Base-by-base conservation (phyloP, 2,113 vertebrate genomes). In the Bubalus kerabau region DNA sequence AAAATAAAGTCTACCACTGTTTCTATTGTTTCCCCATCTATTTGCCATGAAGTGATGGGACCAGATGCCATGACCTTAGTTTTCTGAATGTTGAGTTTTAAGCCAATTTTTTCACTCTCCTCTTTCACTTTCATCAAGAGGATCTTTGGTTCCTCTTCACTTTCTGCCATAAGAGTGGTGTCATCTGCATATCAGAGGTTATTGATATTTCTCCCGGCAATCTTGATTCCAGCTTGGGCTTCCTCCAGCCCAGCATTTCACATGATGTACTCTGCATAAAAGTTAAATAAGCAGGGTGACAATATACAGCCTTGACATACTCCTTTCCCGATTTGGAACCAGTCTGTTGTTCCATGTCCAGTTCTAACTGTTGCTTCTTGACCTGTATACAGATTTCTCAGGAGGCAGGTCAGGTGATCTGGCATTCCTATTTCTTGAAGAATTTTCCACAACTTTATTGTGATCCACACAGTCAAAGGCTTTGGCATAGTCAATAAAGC, bases 1-100 rank as follows among this genome's bases (percentile, higher is more conserved):
- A 11, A 36, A 36, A 36, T 36, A 36, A 71, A 36, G 64, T 71
- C 4, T 21, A 0, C 0, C 17, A 36, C 9, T 36, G 9, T 71
- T 71, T 71, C 64, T 0, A 71, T 10, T 5, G n/a, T 71, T 36
- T 71, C 64, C 17, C 64, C 17, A 21, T 67, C 64, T 71, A 11
- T 71, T 71, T 71, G 0, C 64, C 64, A 11, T 71, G 64, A 71
- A 36, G n/a, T 21, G 64, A 36, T 0, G 9, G n/a, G 4, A 21
- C 64, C 64, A 11, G 4, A 71, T 71, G 8, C 64, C 64, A 71
- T 71, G n/a, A 71, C 0, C 64, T 36, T 71, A 1, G 2, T 36
- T 71, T 71, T 71, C 17, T 71, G 64, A 71, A 36, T 71, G 4
- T 71, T 71, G n/a, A 71, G 17, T 0, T 71, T 71, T 5, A 71